Percentiles rank a stretch among this genome's conserved stretches.
These are phyloP conservation scores for Synergus japonicus DNA, from an alignment of 2,888 invertebrate species.

Conservation along the genomic window DNA sequence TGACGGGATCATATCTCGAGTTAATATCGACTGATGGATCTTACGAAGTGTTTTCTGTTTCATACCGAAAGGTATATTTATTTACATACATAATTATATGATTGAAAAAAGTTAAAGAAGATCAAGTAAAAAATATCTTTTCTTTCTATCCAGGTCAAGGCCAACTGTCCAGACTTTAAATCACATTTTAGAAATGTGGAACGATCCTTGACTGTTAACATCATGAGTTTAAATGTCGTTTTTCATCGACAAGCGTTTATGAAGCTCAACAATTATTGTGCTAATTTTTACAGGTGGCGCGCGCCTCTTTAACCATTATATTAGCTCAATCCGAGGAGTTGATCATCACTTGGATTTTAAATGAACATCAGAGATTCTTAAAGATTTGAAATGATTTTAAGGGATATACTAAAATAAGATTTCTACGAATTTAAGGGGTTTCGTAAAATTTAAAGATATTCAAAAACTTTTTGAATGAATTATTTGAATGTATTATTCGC, in stretches of 20 bases:
- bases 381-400: no score
- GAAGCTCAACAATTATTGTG: conserved; percentile 83
- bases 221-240: conserved; percentile 82
- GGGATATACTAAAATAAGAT: no score
- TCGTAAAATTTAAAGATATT: no score
- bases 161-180: conserved; percentile 90
- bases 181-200: conserved; percentile 89
- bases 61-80: conserved; percentile 85
- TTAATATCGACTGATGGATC: conserved; percentile 82
- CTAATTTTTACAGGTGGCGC: conserved; percentile 79
- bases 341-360: no score
- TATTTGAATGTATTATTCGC: no score
- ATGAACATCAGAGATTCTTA: no score
- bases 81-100: neutral
- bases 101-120: neutral
- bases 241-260: conserved; percentile 87
- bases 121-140: neutral
- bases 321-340: conserved; percentile 47
- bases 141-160: conserved; percentile 81
- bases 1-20: conserved; percentile 87
- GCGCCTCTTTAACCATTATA: conserved; percentile 58
- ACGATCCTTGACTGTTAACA: conserved; percentile 86
- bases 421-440: no score
- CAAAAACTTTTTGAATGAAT: no score
- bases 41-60: conserved; percentile 84